These are phyloP conservation scores for Drosophila repleta DNA, from an alignment of 1,140 invertebrate species.

Conservation along the genomic window DNA sequence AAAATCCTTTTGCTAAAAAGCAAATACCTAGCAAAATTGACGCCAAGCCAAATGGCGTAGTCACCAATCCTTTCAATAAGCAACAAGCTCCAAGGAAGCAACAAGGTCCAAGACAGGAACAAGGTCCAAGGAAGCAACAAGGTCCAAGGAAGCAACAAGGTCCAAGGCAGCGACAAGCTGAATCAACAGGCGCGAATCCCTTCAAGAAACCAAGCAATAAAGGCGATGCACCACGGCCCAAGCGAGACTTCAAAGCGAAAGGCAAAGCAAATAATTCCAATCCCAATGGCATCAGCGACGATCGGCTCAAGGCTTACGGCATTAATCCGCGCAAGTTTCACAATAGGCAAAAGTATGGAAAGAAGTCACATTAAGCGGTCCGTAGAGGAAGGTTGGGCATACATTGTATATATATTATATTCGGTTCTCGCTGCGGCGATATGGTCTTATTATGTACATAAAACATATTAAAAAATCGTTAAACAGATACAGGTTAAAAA, in stretches of 20 bases:
- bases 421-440: slow-evolving; percentile 2
- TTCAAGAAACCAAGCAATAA: slow-evolving; percentile 47
- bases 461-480: slow-evolving; percentile 32
- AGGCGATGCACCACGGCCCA: slow-evolving; percentile 7
- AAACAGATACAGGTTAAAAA: slow-evolving; percentile 32
- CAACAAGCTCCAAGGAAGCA: not conserved
- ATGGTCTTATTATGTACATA: slow-evolving; percentile 65
- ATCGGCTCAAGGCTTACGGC: slow-evolving; percentile 93
- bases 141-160: not conserved
- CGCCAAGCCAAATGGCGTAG: not conserved
- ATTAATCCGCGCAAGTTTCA: slow-evolving; percentile 95
- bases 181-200: slow-evolving; percentile 42
- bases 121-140: slow-evolving; percentile 10
- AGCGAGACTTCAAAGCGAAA: slow-evolving; percentile 57
- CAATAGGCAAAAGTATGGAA: slow-evolving; percentile 78
- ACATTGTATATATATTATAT: slow-evolving; percentile 11
- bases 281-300: slow-evolving; percentile 85
- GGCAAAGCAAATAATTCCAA: slow-evolving; percentile 32
- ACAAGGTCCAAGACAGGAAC: not conserved
- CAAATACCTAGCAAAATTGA: slow-evolving; percentile 17
- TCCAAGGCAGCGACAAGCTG: too few species aligned
- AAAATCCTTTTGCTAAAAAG: slow-evolving; percentile 31
- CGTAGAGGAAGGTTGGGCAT: not conserved
- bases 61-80: slow-evolving; percentile 45
- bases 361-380: slow-evolving; percentile 45